Conservation (phyloP, 2,888 invertebrate genomes). For the Drymonia ruficornis region DNA sequence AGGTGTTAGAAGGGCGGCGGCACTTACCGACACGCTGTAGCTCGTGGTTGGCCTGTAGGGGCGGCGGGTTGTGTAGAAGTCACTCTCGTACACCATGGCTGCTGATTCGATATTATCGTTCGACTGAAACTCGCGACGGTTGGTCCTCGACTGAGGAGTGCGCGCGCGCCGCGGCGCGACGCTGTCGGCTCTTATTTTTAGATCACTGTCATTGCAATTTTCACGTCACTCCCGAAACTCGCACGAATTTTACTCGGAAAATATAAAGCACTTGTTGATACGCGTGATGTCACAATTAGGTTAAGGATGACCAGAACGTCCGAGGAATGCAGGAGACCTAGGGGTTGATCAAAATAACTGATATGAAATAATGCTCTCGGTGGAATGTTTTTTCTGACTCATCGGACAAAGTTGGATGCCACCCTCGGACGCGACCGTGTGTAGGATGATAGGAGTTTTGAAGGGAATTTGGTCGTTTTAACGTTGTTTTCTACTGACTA, state of each 20-base stretch:
- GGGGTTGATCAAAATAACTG: constrained; percentile 49
- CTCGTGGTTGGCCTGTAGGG: constrained; percentile 91
- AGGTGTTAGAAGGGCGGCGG: constrained; percentile 56
- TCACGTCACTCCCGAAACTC: constrained; percentile 69
- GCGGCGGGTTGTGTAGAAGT: constrained; percentile 95
- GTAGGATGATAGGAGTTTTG: constrained; percentile 34
- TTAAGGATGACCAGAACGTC: constrained; percentile 68
- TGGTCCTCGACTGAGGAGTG: constrained; percentile 75
- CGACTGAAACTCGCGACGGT: constrained; percentile 80
- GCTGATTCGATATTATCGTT: constrained; percentile 65
- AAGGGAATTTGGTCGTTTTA: constrained; percentile 35
- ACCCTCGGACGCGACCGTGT: constrained; percentile 30
- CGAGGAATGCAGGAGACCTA: constrained; percentile 49
- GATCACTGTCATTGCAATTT: constrained; percentile 84
- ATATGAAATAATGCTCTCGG: constrained; percentile 10
- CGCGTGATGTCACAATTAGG: constrained; percentile 65
- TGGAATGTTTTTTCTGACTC: constrained; percentile 32
- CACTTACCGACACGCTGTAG: constrained; percentile 90
- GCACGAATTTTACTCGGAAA: constrained; percentile 59
- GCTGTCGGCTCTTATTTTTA: constrained; percentile 76
- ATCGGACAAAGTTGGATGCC: constrained; percentile 29
- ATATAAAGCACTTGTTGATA: constrained; percentile 55
- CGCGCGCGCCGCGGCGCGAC: constrained; percentile 55
- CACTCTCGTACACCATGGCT: constrained; percentile 96
- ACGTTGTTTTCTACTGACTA: constrained; percentile 18